Base-by-base conservation (phyloP, 37 sponge, comb jelly and placozoan species). In the Petrosia ficiformis region DNA sequence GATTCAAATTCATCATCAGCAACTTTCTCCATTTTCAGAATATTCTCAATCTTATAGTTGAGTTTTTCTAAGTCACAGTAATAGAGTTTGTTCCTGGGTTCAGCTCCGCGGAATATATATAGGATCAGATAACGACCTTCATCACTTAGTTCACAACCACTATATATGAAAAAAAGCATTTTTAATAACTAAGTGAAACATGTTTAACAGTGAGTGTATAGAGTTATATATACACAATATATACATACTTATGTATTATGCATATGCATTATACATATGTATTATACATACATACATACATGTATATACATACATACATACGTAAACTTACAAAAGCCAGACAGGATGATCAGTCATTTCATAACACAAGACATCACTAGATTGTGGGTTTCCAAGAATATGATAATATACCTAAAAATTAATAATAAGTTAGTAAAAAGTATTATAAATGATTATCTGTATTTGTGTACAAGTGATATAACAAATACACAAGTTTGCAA, bases 1-100 rank as follows among this genome's bases (percentile, higher is more conserved):
- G 96, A 89, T 31, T 94, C 95, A 82, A 95, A 97, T 65, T 94
- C 64, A 68, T 97, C 95, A 68, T 97, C 95, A 57, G 92, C 70
- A 4, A 97, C 59, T 36, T 77, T 85, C 63, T 67, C 66, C 80
- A 84, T 87, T 22, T 80, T 65, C 0, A 94, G 42, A 19, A 24
- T 56, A 37, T 43, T 25, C 29, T 41, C 70, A 42, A 42, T 41
- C 37, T 41, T 68, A 19, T 61, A 61, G 14, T 31, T 22, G 11
- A 38, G 39, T 22, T 36, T 41, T 28, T 41, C 70, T 39, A 94
- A 68, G 64, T 94, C 89, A 22, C 61, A 87, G 87, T 89, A 92
- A 57, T 77, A 92, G 26, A 92, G 65, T 65, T 87, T 82, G 82
- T 88, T 95, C 41, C 79, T 73, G 19, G 96, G 93, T 35, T 95